A percentile compares a stretch with the other conserved stretches of the same genome.
phyloP scores from a whole-genome alignment of 2,113 vertebrate species.

The Trematomus loennbergii region DNA sequence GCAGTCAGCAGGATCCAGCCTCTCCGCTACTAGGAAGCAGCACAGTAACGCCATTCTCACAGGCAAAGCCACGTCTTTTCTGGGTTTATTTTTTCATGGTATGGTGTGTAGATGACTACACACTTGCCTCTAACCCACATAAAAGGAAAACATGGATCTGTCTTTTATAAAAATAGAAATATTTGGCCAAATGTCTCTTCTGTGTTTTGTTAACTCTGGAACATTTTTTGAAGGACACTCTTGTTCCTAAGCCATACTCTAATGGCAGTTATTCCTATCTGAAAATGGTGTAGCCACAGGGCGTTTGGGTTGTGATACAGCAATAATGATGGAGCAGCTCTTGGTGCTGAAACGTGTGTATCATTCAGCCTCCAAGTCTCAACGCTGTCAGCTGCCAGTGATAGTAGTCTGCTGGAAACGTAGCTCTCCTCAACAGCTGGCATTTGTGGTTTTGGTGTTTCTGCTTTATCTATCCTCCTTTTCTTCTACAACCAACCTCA shows the following conservation, averaged over 20 bases:
- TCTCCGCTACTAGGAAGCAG: slow-evolving; percentile 31
- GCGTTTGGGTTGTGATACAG: slow-evolving; percentile 9
- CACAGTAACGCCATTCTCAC: not conserved
- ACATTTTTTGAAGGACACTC: not conserved
- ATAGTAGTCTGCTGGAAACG: slow-evolving; percentile 50
- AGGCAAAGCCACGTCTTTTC: not conserved
- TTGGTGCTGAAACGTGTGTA: slow-evolving; percentile 24
- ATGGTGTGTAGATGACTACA: not conserved
- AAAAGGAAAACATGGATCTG: not conserved
- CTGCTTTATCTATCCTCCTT: slow-evolving; percentile 1
- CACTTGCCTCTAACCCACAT: no score
- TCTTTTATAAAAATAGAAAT: not conserved
- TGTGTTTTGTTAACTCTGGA: not conserved
- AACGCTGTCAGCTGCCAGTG: slow-evolving; percentile 65
- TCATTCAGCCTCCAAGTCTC: slow-evolving; percentile 14
- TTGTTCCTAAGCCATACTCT: not conserved
- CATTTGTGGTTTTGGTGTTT: slow-evolving; percentile 56
- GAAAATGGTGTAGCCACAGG: slow-evolving; percentile 29
- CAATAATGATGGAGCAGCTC: slow-evolving; percentile 22
- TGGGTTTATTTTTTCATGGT: slow-evolving; percentile 19
- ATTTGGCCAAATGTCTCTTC: not conserved
- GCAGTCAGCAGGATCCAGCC: slow-evolving; percentile 60
- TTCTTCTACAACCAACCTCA: not conserved
- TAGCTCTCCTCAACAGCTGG: slow-evolving; percentile 61
- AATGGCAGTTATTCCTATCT: not conserved